Percentiles rank a stretch among this genome's conserved stretches.
Conservation (phyloP, 1,140 invertebrate species). For the Pachyrhynchus sulphureomaculatus region DNA sequence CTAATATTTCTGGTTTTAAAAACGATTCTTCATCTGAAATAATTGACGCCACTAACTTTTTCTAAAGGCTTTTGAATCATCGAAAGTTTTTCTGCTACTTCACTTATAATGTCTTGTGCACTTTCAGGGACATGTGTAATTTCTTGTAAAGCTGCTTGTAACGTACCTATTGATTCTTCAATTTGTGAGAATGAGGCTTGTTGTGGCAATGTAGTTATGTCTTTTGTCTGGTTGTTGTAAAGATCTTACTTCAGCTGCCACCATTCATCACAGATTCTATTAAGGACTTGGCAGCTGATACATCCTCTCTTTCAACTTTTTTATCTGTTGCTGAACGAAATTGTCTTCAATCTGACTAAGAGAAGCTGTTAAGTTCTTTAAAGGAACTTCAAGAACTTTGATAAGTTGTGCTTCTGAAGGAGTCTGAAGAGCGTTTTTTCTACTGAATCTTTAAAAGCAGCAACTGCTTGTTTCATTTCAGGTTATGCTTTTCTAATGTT, state of each 20-base stretch:
- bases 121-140: background rate
- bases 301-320: background rate
- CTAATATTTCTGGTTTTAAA: background rate
- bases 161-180: background rate
- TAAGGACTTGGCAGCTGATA: background rate
- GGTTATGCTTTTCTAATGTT: background rate
- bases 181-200: background rate
- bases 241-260: background rate
- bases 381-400: constrained; percentile 11
- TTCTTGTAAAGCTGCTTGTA: background rate
- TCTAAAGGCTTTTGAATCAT: background rate
- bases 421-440: background rate
- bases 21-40: background rate
- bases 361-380: constrained; percentile 15
- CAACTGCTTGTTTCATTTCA: constrained; percentile 9
- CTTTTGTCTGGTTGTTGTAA: background rate
- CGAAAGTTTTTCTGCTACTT: too few relatives aligned
- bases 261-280: background rate
- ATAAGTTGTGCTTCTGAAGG: background rate
- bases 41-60: background rate
- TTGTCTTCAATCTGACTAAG: background rate
- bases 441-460: constrained; percentile 9
- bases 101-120: background rate
- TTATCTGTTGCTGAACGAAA: background rate
- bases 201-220: background rate